Evolutionary conservation across 2,797 vertebrate genomes (phyloP).

Genomic region (Leuciscus waleckii): DNA sequence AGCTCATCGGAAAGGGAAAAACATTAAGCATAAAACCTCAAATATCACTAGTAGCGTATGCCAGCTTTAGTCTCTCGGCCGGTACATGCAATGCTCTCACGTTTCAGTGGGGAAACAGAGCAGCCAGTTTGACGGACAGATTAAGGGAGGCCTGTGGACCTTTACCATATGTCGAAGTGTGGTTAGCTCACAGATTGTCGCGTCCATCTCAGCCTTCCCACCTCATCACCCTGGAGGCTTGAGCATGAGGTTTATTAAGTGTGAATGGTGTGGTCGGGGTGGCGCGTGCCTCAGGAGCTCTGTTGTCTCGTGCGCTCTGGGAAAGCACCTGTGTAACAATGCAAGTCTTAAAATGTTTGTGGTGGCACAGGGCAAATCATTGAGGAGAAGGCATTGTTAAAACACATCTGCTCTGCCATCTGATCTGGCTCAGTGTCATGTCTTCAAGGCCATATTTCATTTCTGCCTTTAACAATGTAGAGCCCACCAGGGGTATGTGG

Average conservation of each 20-base stretch:
- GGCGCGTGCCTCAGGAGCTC: conserved; percentile 28
- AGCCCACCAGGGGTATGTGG: conserved; percentile 4
- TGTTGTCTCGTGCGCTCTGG: conserved; percentile 9
- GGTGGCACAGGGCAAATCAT: conserved; percentile 45
- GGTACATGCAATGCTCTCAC: conserved; percentile 37
- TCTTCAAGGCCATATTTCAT: conserved; percentile 52
- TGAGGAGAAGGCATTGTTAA: conserved; percentile 56
- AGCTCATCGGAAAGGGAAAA: conserved; percentile 25
- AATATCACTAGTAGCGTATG: conserved; percentile 2
- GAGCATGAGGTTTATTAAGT: conserved; percentile 49
- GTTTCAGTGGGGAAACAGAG: conserved; percentile 50
- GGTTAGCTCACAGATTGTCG: conserved; percentile 50
- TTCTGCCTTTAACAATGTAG: conserved; percentile 45
- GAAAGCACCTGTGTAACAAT: conserved; percentile 52
- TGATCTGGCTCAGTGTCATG: conserved; percentile 53
- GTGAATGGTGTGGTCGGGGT: conserved; percentile 41
- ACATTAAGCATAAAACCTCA: conserved; percentile 28
- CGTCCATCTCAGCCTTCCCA: conserved; percentile 45
- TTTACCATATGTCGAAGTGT: conserved; percentile 58
- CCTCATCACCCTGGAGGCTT: conserved; percentile 54
- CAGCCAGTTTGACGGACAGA: conserved; percentile 57
- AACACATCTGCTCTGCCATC: conserved; percentile 64
- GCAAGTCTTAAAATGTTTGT: conserved; percentile 46
- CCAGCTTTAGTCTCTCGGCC: conserved; percentile 3
- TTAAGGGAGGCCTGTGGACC: conserved; percentile 61